These are phyloP conservation scores for Hypothenemus hampei DNA, from an alignment of 1,140 invertebrate species.

Conservation along the genomic window DNA sequence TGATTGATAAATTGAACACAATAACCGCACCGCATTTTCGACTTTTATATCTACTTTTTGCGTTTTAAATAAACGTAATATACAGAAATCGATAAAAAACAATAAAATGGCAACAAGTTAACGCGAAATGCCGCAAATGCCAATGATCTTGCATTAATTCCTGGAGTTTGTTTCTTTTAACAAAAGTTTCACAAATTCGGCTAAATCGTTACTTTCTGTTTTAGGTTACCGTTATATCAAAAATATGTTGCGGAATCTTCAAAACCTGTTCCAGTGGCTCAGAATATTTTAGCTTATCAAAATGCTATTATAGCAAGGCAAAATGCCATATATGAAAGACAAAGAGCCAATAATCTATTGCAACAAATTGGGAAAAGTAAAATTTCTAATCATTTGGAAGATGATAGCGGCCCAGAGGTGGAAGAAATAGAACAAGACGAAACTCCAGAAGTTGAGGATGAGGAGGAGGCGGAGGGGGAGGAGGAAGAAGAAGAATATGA, in stretches of 20 bases:
- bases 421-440: neutral
- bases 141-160: too few relatives aligned
- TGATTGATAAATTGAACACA: too few relatives aligned
- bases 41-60: too few relatives aligned
- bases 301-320: conserved; percentile 13
- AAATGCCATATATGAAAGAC: conserved; percentile 17
- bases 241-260: neutral
- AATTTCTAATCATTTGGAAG: neutral
- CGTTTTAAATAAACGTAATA: too few relatives aligned
- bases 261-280: conserved; percentile 3
- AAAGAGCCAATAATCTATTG: conserved; percentile 9
- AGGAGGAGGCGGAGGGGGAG: neutral
- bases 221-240: neutral
- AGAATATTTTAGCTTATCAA: conserved; percentile 17
- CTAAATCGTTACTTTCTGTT: too few relatives aligned
- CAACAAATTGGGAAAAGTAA: neutral
- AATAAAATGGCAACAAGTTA: too few relatives aligned
- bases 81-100: too few relatives aligned
- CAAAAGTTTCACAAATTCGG: too few relatives aligned
- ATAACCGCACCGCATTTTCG: too few relatives aligned
- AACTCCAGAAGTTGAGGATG: neutral
- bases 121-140: too few relatives aligned
- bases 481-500: neutral
- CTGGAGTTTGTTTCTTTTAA: too few relatives aligned
- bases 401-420: neutral